Base-by-base conservation (phyloP, 2,113 vertebrate species). In the Oncorhynchus mykiss region DNA sequence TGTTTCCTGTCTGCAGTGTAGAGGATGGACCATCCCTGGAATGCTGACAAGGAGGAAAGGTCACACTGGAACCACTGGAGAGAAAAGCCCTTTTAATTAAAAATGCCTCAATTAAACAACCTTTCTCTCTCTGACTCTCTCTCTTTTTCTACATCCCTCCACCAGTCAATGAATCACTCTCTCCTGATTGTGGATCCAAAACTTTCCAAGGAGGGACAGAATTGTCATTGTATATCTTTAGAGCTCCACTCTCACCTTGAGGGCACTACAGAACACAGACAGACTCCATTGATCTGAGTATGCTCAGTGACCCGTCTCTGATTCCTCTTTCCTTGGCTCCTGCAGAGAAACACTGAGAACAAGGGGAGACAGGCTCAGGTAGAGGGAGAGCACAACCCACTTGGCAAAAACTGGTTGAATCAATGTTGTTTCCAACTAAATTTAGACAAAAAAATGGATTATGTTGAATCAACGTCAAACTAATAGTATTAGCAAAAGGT, bases 181-280 rank as follows among this genome's bases (percentile, higher is more conserved):
- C 12, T 84, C 27, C 49, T 62, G 24, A n/a, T 69, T 75, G 24
- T 49, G 45, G 57, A 76, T 62, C 31, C 48, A 60, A 73, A 78
- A 59, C 57, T 9, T 66, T 71, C 18, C 0, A 0, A 60, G 11
- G 20, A 16, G 70, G 45, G 5, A 4, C 1, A 60, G 76, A 71
- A 20, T 27, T 67, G 24, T 74, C 69, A 27, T 78, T 81, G 34
- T 27, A 74, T 80, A 74, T 79, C 75, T 83, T 85, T 75, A 68
- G 71, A 82, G 29, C 60, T 31, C 24, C 39, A 75, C 77, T 51
- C 66, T 83, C 65, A 51, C 48, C 31, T 65, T 45, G 74, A 64
- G 27, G 51, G 51, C 13, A 18, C 5, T 54, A 59, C 12, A 78
- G 57, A 27, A 62, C 25, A 66, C 70, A 76, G 66, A 79, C 80